phyloP scores from a whole-genome alignment of 1,140 invertebrate species.

The Drosophila tani region DNA sequence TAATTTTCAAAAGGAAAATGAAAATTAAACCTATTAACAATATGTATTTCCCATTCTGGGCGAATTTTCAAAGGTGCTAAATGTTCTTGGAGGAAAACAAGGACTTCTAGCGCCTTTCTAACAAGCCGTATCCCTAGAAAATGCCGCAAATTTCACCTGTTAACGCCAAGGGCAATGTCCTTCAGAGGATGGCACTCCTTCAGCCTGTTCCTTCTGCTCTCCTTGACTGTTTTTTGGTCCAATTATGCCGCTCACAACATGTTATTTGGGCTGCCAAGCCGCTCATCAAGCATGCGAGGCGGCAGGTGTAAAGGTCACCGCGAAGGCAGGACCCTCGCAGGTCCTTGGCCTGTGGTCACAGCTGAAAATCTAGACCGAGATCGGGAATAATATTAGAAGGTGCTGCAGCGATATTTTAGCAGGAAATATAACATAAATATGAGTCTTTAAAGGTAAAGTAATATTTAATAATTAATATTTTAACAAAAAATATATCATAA shows the following conservation, averaged over 20 bases:
- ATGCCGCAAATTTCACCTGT: constrained; percentile 61
- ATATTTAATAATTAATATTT: no score
- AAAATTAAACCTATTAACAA: background rate
- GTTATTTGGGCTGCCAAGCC: constrained; percentile 60
- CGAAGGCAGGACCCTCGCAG: background rate
- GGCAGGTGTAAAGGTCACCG: constrained; percentile 65
- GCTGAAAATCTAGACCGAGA: constrained; percentile 37
- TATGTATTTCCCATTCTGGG: background rate
- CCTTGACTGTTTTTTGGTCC: constrained; percentile 34
- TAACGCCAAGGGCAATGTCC: constrained; percentile 45
- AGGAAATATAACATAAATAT: no score
- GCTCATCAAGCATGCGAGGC: constrained; percentile 38
- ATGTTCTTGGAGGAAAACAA: background rate
- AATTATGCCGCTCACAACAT: constrained; percentile 57
- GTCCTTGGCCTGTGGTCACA: constrained; percentile 46
- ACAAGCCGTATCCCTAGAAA: constrained; percentile 59
- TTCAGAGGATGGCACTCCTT: background rate
- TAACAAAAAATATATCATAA: no score
- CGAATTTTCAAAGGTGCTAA: constrained; percentile 21
- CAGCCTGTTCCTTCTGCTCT: background rate
- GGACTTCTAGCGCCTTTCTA: constrained; percentile 36
- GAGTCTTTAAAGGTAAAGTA: no score
- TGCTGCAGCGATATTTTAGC: no score
- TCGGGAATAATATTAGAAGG: no score
- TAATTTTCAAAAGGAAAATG: background rate